These are phyloP conservation scores for Ophion ventricosus DNA, from an alignment of 2,888 invertebrate species.

Conservation along the genomic window DNA sequence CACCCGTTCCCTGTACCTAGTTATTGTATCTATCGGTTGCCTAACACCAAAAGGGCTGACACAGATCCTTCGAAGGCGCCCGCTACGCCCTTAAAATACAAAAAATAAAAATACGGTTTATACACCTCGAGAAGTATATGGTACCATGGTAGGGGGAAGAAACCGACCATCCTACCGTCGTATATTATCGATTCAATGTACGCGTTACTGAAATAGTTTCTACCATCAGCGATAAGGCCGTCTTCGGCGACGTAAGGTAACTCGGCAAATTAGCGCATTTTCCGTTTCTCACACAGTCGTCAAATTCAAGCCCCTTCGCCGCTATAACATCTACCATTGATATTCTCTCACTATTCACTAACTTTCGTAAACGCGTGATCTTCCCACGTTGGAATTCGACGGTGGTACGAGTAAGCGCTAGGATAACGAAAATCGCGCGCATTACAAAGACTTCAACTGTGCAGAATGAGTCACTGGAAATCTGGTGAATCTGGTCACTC, in stretches of 20 bases:
- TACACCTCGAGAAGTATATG: neutral
- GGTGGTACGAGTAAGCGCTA: neutral
- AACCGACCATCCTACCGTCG: slow-evolving; percentile 11
- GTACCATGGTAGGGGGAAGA: neutral
- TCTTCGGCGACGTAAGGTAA: slow-evolving; percentile 34
- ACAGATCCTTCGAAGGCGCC: neutral
- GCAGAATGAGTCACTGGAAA: no score
- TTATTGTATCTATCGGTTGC: neutral
- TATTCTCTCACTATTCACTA: slow-evolving; percentile 17
- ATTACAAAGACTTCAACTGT: neutral
- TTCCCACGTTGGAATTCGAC: slow-evolving; percentile 4
- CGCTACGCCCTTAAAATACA: neutral
- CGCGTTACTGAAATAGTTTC: slow-evolving; percentile 37
- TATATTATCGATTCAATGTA: slow-evolving; percentile 30
- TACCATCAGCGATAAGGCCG: slow-evolving; percentile 22
- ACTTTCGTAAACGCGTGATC: slow-evolving; percentile 14
- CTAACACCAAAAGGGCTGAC: neutral
- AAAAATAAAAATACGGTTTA: slow-evolving; percentile 19
- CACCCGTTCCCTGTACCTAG: neutral
- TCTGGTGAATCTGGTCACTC: no score
- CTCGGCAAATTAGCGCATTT: slow-evolving; percentile 43
- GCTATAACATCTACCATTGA: slow-evolving; percentile 7
- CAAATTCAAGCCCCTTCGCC: slow-evolving; percentile 14
- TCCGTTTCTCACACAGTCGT: slow-evolving; percentile 18
- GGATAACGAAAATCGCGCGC: slow-evolving; percentile 2